phyloP scores from a whole-genome alignment of 2,888 invertebrate genomes.

The Blastobasis lacticolella region DNA sequence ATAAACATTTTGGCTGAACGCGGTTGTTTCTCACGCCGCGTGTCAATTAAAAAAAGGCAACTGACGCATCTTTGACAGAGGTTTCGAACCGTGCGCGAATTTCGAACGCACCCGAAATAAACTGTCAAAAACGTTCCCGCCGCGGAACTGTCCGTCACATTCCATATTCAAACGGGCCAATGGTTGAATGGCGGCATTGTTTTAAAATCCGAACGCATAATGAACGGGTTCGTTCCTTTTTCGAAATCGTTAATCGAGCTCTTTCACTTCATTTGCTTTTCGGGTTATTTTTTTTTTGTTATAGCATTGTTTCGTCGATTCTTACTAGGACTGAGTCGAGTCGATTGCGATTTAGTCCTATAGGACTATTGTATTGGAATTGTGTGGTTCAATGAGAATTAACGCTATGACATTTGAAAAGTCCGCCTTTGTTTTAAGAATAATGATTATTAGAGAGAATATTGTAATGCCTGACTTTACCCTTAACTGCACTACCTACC shows the following conservation, averaged over 20 bases:
- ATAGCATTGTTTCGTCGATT: slow-evolving; percentile 21
- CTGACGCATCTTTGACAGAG: slow-evolving; percentile 33
- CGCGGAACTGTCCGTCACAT: slow-evolving; percentile 56
- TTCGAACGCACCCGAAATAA: slow-evolving; percentile 45
- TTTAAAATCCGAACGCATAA: slow-evolving; percentile 63
- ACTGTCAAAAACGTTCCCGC: slow-evolving; percentile 44
- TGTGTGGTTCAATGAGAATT: slow-evolving; percentile 71
- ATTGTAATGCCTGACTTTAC: background rate
- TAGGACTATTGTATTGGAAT: slow-evolving; percentile 31
- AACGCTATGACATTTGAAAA: slow-evolving; percentile 53
- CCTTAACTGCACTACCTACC: background rate
- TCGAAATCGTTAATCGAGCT: slow-evolving; percentile 61
- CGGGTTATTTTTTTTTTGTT: slow-evolving; percentile 34
- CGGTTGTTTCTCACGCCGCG: slow-evolving; percentile 36
- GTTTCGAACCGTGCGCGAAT: slow-evolving; percentile 24
- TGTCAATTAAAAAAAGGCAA: slow-evolving; percentile 46
- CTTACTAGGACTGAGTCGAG: slow-evolving; percentile 36
- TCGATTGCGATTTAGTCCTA: slow-evolving; percentile 40
- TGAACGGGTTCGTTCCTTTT: slow-evolving; percentile 50
- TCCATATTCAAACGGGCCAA: slow-evolving; percentile 61
- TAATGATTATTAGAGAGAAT: background rate
- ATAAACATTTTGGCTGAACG: slow-evolving; percentile 1
- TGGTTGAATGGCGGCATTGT: slow-evolving; percentile 63
- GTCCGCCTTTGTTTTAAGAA: slow-evolving; percentile 6
- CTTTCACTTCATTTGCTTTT: slow-evolving; percentile 66